Conservation (phyloP, 2,888 invertebrate genomes). For the Blastobasis adustella region DNA sequence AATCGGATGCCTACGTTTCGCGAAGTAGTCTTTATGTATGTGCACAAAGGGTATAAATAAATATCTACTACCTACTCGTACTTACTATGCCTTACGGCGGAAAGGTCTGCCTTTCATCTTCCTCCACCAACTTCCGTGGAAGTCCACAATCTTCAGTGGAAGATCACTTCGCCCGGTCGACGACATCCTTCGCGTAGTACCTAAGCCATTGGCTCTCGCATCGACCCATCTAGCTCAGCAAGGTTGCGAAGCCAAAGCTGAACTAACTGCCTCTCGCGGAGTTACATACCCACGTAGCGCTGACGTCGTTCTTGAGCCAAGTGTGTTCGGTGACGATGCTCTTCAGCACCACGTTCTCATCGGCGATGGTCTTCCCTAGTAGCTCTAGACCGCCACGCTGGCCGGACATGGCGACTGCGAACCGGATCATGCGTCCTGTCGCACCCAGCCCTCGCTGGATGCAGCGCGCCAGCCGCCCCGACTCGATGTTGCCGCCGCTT, state of each 20-base stretch:
- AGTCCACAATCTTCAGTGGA: too few relatives aligned
- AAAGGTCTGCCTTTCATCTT: too few relatives aligned
- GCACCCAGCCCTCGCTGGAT: conserved; percentile 87
- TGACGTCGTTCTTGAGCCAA: conserved; percentile 60
- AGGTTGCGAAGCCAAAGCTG: neutral
- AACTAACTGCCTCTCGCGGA: neutral
- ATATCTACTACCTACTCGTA: too few relatives aligned
- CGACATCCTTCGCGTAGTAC: neutral
- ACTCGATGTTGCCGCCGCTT: conserved; percentile 88
- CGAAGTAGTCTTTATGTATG: too few relatives aligned
- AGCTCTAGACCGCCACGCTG: conserved; percentile 83
- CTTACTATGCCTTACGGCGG: too few relatives aligned
- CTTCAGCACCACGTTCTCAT: conserved; percentile 52
- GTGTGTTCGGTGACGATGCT: conserved; percentile 62
- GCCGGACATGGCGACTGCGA: conserved; percentile 82
- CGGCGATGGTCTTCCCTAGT: conserved; percentile 57
- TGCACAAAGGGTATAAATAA: too few relatives aligned
- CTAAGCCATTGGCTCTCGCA: neutral
- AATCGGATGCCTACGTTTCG: too few relatives aligned
- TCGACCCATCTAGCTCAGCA: neutral
- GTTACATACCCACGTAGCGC: conserved; percentile 51
- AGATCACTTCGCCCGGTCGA: too few relatives aligned
- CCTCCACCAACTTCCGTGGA: too few relatives aligned
- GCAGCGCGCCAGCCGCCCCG: conserved; percentile 83
- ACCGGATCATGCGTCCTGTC: conserved; percentile 80